phyloP scores from a whole-genome alignment of 2,113 vertebrate species.

The Eptesicus fuscus region DNA sequence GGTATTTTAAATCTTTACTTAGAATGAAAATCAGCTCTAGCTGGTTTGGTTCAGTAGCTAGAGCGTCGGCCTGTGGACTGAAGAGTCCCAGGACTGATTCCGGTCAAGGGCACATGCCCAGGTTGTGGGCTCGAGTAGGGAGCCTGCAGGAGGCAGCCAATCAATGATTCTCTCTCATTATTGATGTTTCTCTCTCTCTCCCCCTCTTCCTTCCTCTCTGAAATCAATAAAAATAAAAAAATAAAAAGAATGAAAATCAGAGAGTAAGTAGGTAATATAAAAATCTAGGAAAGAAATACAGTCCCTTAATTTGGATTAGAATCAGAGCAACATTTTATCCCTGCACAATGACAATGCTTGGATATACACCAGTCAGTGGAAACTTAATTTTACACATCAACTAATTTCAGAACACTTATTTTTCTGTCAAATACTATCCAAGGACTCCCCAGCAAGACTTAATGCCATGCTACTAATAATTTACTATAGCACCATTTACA shows the following conservation, averaged over 20 bases:
- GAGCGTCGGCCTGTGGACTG: no score
- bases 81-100: no score
- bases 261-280: not conserved
- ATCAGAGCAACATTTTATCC: not conserved
- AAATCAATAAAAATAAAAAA: no score
- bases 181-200: no score
- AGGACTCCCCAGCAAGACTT: not conserved
- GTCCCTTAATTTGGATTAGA: not conserved
- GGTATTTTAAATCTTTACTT: conserved; percentile 19
- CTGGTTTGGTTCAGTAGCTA: no score
- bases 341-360: not conserved
- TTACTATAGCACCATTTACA: not conserved
- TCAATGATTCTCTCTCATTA: no score
- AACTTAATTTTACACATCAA: not conserved
- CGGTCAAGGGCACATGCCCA: no score
- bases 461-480: not conserved
- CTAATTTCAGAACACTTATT: not conserved
- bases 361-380: not conserved
- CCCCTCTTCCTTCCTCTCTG: no score
- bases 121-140: no score
- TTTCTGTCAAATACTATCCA: not conserved
- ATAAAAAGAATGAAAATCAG: not conserved
- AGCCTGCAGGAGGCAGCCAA: no score
- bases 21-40: not conserved
- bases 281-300: not conserved